Evolutionary conservation across 2,888 invertebrate genomes (phyloP).

Genomic region (Odiellus spinosus): DNA sequence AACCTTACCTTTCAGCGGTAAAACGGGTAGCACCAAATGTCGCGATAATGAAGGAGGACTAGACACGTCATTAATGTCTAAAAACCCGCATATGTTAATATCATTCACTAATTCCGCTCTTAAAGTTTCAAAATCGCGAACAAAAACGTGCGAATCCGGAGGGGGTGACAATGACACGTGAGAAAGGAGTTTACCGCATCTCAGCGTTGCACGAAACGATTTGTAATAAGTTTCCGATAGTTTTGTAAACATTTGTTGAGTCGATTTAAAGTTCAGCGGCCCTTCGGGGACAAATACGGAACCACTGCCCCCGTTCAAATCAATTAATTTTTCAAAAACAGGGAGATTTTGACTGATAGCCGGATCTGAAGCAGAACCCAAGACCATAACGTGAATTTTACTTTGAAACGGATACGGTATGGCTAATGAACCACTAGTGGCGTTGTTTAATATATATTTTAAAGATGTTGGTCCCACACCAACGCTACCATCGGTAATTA

Average conservation of each 20-base stretch:
- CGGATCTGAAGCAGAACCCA: constrained; percentile 29
- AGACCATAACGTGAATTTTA: constrained; percentile 45
- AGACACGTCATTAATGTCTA: constrained; percentile 70
- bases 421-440: constrained; percentile 33
- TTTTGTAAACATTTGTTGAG: constrained; percentile 43
- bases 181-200: constrained; percentile 58
- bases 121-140: constrained; percentile 41
- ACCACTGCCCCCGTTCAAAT: constrained; percentile 52
- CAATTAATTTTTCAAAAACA: constrained; percentile 61
- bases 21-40: constrained; percentile 64
- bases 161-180: constrained; percentile 55
- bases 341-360: constrained; percentile 41
- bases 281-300: constrained; percentile 30
- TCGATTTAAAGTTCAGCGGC: constrained; percentile 25
- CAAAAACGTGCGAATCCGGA: constrained; percentile 36
- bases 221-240: constrained; percentile 55
- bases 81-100: constrained; percentile 70
- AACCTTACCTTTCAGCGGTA: constrained; percentile 21
- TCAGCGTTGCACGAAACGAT: constrained; percentile 51
- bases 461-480: constrained; percentile 50
- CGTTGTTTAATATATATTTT: constrained; percentile 35
- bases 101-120: constrained; percentile 49
- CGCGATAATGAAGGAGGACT: constrained; percentile 81
- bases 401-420: constrained; percentile 64
- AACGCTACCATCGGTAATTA: constrained; percentile 58